These are phyloP conservation scores for Gephyroberyx darwinii DNA, from an alignment of 2,797 vertebrate species.

Conservation along the genomic window DNA sequence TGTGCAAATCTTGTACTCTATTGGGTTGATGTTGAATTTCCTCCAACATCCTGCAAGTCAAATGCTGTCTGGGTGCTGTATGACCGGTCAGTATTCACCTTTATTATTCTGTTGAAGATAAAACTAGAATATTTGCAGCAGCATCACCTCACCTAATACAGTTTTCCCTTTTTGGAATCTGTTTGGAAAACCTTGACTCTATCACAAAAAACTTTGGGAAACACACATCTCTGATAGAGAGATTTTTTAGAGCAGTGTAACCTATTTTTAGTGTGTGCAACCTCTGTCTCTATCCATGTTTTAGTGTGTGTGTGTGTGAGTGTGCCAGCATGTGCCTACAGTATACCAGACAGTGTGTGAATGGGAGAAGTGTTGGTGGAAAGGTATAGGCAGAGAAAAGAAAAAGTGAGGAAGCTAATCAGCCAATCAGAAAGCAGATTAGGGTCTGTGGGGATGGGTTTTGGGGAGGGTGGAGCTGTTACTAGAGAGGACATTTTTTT, in stretches of 20 bases:
- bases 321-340: slow-evolving; percentile 64
- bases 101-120: too few species aligned
- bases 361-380: slow-evolving; percentile 62
- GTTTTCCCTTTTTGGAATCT: background rate
- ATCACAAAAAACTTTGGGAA: background rate
- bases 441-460: slow-evolving; percentile 39
- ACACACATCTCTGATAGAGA: slow-evolving; percentile 1
- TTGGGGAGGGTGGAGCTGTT: slow-evolving; percentile 68
- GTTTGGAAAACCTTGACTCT: too few species aligned
- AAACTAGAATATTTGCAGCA: too few species aligned
- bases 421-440: slow-evolving; percentile 80
- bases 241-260: slow-evolving; percentile 16
- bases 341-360: slow-evolving; percentile 42
- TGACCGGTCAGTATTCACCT: too few species aligned
- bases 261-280: slow-evolving; percentile 12
- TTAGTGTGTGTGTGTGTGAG: slow-evolving; percentile 41
- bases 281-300: background rate
- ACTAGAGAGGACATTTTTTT: slow-evolving; percentile 70
- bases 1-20: too few species aligned
- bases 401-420: slow-evolving; percentile 71
- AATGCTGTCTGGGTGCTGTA: too few species aligned
- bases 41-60: too few species aligned
- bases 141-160: background rate
- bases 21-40: too few species aligned
- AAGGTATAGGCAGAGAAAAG: slow-evolving; percentile 64